phyloP scores from a whole-genome alignment of 2,888 invertebrate species.

The Corythucha ciliata region DNA sequence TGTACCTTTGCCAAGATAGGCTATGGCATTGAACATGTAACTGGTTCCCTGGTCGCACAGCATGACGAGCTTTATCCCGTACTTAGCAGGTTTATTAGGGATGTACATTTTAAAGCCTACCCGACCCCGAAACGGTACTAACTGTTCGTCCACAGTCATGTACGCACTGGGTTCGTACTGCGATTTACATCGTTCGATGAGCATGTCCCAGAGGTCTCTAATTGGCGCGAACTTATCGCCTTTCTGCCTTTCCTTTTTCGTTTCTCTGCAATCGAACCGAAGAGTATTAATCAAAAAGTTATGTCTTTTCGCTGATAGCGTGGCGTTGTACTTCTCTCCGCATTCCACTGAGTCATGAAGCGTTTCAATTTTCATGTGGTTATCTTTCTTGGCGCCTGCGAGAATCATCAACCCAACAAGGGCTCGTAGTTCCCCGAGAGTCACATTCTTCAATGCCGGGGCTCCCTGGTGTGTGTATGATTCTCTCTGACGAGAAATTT shows the following conservation, averaged over 20 bases:
- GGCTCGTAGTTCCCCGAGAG: background rate
- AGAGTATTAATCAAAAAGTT: constrained; percentile 16
- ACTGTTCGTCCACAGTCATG: constrained; percentile 34
- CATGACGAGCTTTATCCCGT: constrained; percentile 32
- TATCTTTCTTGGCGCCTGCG: constrained; percentile 16
- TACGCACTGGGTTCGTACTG: constrained; percentile 30
- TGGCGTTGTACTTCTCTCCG: constrained; percentile 12
- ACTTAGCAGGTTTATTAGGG: constrained; percentile 33
- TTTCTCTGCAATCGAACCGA: constrained; percentile 14
- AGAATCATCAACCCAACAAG: background rate
- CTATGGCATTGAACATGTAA: constrained; percentile 22
- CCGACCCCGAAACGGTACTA: constrained; percentile 32
- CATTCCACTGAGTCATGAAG: constrained; percentile 4
- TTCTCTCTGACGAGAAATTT: constrained; percentile 2
- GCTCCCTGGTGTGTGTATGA: background rate
- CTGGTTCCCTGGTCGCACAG: constrained; percentile 19
- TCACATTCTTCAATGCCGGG: constrained; percentile 1
- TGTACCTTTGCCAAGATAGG: constrained; percentile 22
- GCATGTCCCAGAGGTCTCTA: constrained; percentile 14
- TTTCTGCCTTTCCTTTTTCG: background rate
- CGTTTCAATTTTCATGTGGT: constrained; percentile 7
- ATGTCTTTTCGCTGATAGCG: constrained; percentile 5
- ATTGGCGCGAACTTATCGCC: constrained; percentile 17
- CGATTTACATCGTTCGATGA: constrained; percentile 12
- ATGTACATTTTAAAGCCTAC: constrained; percentile 33